A percentile compares a stretch with the other conserved stretches of the same genome.
These are phyloP conservation scores for Dichetophora obliterata DNA, from an alignment of 2,888 invertebrate genomes.

Conservation along the genomic window DNA sequence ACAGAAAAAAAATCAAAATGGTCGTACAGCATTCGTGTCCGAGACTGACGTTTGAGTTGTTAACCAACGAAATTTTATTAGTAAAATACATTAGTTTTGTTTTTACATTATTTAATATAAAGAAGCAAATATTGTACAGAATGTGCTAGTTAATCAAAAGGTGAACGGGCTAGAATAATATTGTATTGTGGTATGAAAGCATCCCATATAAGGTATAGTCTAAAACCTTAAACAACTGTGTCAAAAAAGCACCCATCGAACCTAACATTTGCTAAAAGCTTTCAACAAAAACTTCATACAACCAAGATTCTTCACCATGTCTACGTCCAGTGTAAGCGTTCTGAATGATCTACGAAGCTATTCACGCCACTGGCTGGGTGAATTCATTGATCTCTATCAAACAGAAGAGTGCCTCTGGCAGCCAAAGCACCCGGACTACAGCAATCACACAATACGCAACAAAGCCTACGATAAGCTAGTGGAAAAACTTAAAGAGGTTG, in stretches of 20 bases:
- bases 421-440: conserved; percentile 68
- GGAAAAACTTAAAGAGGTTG: conserved; percentile 67
- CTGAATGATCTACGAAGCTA: conserved; percentile 65
- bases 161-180: neutral
- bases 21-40: conserved; percentile 47
- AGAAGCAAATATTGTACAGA: conserved; percentile 4
- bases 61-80: conserved; percentile 47
- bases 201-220: neutral
- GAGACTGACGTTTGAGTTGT: conserved; percentile 57
- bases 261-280: neutral
- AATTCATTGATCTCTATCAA: conserved; percentile 68
- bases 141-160: neutral
- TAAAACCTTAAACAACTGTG: neutral
- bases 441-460: conserved; percentile 65
- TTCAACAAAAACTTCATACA: neutral
- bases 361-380: conserved; percentile 67
- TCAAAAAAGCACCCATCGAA: neutral
- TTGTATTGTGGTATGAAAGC: neutral
- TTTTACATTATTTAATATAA: neutral
- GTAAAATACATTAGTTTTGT: conserved; percentile 2
- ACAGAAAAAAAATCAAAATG: conserved; percentile 54
- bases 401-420: conserved; percentile 67
- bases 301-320: neutral
- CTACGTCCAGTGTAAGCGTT: conserved; percentile 56
- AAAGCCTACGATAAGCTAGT: conserved; percentile 67